phyloP scores from a whole-genome alignment of 2,113 vertebrate species.

The Psettodes erumei region DNA sequence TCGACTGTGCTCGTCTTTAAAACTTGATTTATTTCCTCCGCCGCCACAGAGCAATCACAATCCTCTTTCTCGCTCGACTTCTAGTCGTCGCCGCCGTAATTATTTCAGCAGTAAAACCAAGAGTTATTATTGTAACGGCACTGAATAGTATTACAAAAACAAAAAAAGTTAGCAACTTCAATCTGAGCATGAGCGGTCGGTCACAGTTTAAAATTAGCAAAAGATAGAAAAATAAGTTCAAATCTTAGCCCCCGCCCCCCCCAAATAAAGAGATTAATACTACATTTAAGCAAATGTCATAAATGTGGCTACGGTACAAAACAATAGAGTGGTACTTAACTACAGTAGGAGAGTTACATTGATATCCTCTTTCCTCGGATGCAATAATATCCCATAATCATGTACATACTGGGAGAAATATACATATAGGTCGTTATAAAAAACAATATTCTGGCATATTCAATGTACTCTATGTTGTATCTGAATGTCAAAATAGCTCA shows the following conservation, averaged over 20 bases:
- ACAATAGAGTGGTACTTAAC: constrained; percentile 45
- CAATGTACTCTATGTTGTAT: constrained; percentile 49
- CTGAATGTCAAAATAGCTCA: constrained; percentile 73
- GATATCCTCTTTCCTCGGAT: constrained; percentile 73
- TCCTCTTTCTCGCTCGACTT: constrained; percentile 9
- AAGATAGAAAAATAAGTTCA: constrained; percentile 82
- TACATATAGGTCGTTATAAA: constrained; percentile 69
- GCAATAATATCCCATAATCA: constrained; percentile 68
- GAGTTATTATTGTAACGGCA: background rate
- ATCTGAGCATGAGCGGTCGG: background rate
- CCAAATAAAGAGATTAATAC: constrained; percentile 48
- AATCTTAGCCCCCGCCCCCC: constrained; percentile 60
- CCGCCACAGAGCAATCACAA: constrained; percentile 46
- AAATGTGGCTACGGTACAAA: constrained; percentile 66
- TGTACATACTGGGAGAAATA: constrained; percentile 76
- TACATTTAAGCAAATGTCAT: constrained; percentile 42
- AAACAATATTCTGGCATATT: constrained; percentile 63
- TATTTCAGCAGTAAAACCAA: constrained; percentile 22
- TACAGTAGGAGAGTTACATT: constrained; percentile 63
- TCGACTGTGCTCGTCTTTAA: constrained; percentile 29
- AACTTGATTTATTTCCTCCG: constrained; percentile 9
- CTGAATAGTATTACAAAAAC: background rate
- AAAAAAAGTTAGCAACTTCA: background rate
- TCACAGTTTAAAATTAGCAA: constrained; percentile 48
- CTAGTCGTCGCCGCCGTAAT: background rate